Conservation (phyloP, 2,797 vertebrate genomes). For the Falco concolor region DNA sequence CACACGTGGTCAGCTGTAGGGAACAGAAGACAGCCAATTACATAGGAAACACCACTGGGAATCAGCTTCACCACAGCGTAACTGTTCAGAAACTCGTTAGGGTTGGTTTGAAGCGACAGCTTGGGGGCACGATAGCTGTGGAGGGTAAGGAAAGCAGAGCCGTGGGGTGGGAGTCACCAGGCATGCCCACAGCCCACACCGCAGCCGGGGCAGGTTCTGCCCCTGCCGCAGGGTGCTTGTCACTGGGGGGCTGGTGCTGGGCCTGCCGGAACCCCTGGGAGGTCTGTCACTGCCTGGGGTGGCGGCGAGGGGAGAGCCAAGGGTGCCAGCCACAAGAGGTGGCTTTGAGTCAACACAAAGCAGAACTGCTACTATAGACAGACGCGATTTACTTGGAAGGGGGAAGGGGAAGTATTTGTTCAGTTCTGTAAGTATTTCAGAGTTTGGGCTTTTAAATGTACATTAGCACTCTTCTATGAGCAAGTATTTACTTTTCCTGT, state of each 20-base stretch:
- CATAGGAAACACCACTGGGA: neutral
- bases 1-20: neutral
- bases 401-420: neutral
- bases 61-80: neutral
- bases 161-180: neutral
- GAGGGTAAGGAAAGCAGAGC: neutral
- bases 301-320: neutral
- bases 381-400: neutral
- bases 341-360: neutral
- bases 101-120: accelerated
- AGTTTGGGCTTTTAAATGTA: neutral
- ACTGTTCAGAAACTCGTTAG: neutral
- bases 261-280: accelerated
- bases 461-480: neutral
- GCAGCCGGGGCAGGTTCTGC: neutral
- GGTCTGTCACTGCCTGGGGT: neutral
- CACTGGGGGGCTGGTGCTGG: neutral
- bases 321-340: neutral
- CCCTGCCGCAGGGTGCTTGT: neutral
- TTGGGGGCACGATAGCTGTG: neutral
- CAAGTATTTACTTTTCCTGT: slow-evolving; percentile 5
- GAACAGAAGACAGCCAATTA: neutral
- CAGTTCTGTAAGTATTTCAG: neutral
- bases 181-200: neutral
- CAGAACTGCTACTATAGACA: neutral